phyloP scores from a whole-genome alignment of 2,888 invertebrate species.

The Tuta absoluta region DNA sequence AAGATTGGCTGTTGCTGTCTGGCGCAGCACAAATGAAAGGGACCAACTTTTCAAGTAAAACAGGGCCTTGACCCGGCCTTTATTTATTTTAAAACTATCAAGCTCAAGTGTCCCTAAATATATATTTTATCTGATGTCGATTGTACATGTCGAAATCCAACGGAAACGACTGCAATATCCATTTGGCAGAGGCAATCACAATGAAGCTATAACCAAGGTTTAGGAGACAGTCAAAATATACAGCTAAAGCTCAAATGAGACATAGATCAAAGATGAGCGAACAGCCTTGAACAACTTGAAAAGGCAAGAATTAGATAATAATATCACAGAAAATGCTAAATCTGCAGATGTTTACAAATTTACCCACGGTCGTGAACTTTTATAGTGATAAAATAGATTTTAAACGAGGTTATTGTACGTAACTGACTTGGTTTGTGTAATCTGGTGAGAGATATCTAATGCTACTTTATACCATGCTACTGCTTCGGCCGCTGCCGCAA shows the following conservation, averaged over 20 bases:
- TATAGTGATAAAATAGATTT: not conserved
- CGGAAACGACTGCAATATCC: slow-evolving; percentile 22
- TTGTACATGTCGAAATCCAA: slow-evolving; percentile 6
- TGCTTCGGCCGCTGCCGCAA: no score
- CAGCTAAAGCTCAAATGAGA: not conserved
- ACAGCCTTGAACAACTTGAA: slow-evolving; percentile 1
- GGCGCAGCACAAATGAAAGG: no score
- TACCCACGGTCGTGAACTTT: slow-evolving; percentile 18
- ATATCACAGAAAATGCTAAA: not conserved
- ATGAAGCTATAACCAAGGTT: slow-evolving; percentile 8
- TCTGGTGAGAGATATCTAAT: not conserved
- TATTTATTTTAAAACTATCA: not conserved
- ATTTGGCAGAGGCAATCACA: slow-evolving; percentile 14
- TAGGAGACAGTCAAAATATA: slow-evolving; percentile 13
- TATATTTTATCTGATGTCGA: not conserved
- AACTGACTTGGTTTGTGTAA: not conserved
- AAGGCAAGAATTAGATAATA: slow-evolving; percentile 10
- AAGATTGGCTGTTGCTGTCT: no score
- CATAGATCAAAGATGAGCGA: not conserved
- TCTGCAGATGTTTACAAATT: not conserved
- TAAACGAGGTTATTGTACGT: not conserved
- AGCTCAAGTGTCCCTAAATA: not conserved
- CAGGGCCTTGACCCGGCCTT: not conserved
- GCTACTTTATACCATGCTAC: no score
- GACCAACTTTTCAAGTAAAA: not conserved